Percentiles rank a stretch among this genome's conserved stretches.
phyloP scores from a whole-genome alignment of 2,797 vertebrate genomes.

The Pseudochirops cupreus region DNA sequence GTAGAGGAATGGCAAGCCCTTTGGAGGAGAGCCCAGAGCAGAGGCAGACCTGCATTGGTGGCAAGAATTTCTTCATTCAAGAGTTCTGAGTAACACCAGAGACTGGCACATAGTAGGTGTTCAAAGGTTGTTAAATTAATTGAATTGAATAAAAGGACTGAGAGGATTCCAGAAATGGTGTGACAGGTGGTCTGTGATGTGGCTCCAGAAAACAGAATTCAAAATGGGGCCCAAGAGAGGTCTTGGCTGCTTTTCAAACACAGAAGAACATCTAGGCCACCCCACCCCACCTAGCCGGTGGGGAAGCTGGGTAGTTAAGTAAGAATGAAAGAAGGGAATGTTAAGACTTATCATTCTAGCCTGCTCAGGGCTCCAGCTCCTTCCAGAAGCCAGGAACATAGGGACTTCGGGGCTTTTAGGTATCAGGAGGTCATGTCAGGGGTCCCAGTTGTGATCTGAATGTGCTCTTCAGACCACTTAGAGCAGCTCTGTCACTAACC shows the following conservation, averaged over 20 bases:
- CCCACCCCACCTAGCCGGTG: background rate
- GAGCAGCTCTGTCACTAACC: background rate
- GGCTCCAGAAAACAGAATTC: background rate
- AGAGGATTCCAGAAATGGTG: background rate
- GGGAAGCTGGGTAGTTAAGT: background rate
- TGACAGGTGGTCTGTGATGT: background rate
- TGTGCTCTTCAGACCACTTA: background rate
- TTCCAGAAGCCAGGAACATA: background rate
- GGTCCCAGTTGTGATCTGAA: background rate
- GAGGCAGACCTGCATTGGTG: too few relatives aligned
- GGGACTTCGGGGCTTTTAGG: background rate
- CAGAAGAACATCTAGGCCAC: background rate
- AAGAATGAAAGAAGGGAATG: background rate
- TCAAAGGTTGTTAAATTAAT: background rate
- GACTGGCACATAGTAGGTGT: background rate
- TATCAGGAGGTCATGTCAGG: background rate
- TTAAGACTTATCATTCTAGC: background rate
- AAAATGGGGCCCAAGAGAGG: background rate
- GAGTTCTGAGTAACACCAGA: background rate
- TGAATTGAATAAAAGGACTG: background rate
- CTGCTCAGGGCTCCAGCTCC: background rate
- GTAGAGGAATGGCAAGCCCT: background rate
- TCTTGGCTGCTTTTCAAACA: accelerated
- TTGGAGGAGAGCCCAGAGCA: background rate
- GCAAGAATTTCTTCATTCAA: background rate